Percentiles rank a stretch among this genome's conserved stretches.
phyloP scores from a whole-genome alignment of 1,140 invertebrate species.

The Leptonema lineaticorne region DNA sequence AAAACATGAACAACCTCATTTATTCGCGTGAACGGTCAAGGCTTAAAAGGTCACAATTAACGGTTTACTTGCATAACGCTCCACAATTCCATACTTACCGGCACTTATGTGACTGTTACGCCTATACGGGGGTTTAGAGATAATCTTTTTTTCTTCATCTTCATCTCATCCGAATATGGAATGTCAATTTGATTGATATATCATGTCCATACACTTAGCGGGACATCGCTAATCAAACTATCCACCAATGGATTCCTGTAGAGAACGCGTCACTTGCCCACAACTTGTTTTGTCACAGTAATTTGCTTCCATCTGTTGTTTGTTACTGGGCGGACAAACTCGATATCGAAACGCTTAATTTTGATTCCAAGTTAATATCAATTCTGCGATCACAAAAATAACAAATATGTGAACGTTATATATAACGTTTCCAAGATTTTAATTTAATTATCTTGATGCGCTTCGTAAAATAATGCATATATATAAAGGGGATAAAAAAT shows the following conservation, averaged over 20 bases:
- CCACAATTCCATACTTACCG: background rate
- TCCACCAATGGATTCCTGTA: slow-evolving; percentile 25
- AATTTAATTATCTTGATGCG: slow-evolving; percentile 13
- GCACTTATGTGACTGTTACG: slow-evolving; percentile 4
- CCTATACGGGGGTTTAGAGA: background rate
- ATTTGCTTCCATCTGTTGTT: slow-evolving; percentile 21
- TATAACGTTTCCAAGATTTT: background rate
- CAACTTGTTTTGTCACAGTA: slow-evolving; percentile 29
- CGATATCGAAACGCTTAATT: background rate
- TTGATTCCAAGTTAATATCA: slow-evolving; percentile 1
- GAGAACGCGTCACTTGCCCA: slow-evolving; percentile 23
- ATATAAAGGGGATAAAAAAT: no score
- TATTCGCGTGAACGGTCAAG: background rate
- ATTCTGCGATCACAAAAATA: slow-evolving; percentile 15
- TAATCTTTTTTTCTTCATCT: background rate
- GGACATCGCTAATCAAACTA: slow-evolving; percentile 27
- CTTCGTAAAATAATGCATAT: no score
- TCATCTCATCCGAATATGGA: slow-evolving; percentile 14
- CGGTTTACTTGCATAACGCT: background rate
- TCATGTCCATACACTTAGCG: slow-evolving; percentile 33
- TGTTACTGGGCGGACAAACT: no score
- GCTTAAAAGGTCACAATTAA: background rate
- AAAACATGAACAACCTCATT: slow-evolving; percentile 12
- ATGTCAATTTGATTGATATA: slow-evolving; percentile 33
- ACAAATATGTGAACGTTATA: slow-evolving; percentile 1